Base-by-base conservation (phyloP, 2,888 invertebrate species). In the Ophioninae sp. region DNA sequence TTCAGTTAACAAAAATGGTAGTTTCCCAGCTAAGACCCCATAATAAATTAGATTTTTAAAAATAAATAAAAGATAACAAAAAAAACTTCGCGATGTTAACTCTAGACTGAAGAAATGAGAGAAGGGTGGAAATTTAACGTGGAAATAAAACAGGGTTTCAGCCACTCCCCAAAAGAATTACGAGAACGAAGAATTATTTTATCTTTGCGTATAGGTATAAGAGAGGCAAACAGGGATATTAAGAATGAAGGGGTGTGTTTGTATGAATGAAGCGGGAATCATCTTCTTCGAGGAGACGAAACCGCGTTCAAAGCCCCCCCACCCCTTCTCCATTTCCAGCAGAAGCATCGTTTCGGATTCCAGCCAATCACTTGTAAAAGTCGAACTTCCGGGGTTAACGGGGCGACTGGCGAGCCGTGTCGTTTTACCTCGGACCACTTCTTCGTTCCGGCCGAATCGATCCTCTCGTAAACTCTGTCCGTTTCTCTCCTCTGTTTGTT, bases 321-420 rank as follows among this genome's bases (percentile, higher is more conserved):
- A 13, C 61, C 41, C 30, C 30, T 30, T 9, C 51, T 5, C 17
- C 68, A 59, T 68, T 59, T 22, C 59, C 22, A 61, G 63, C 61
- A 77, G 64, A 82, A 78, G 56, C 75, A 79, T 79, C 65, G 75
- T 75, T 79, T 65, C 68, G 72, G 69, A 81, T 80, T 83, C 68
- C 75, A 79, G 83, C 79, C 83, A 81, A 85, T 85, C 85, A 83
- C 83, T 83, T 76, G 83, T 82, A 78, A 83, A 85, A 85, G 83
- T 77, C 77, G 74, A 82, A 85, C 80, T 82, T 85, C 77, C 77
- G 82, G 79, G 74, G 74, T 81, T 85, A 81, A 85, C 85, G 79
- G 78, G 74, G 75, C 71, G 79, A 78, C 77, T 59, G 22, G 74
- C 77, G 61, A 76, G 61, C 65, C 73, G 58, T 73, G 30, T 69